Percentiles rank a stretch among this genome's conserved stretches.
These are phyloP conservation scores for Drosophila nannoptera DNA, from an alignment of 1,140 invertebrate species.

Conservation along the genomic window DNA sequence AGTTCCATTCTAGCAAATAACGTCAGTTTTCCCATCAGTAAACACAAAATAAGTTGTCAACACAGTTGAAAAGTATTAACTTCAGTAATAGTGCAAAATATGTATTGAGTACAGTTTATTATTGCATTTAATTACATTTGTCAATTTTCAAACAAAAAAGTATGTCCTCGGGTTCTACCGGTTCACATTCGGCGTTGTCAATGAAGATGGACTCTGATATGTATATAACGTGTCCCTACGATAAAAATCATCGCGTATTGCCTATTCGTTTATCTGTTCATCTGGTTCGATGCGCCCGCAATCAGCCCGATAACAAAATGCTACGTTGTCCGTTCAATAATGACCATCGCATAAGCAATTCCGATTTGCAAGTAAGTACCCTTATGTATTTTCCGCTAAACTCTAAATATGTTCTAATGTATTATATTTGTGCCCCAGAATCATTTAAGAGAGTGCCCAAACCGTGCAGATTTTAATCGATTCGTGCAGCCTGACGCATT, in stretches of 20 bases:
- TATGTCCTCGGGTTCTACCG: too few relatives aligned
- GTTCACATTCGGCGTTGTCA: too few relatives aligned
- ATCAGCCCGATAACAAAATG: not conserved
- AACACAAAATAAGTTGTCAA: too few relatives aligned
- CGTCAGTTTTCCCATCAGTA: too few relatives aligned
- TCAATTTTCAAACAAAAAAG: too few relatives aligned
- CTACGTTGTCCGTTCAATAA: not conserved
- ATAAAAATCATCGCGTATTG: not conserved
- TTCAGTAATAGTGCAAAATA: too few relatives aligned
- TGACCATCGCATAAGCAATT: not conserved
- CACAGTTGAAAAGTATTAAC: too few relatives aligned
- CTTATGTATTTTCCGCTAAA: not conserved
- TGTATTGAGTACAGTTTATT: too few relatives aligned
- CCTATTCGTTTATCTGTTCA: not conserved
- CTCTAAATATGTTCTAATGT: not conserved
- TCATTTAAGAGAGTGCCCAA: not conserved
- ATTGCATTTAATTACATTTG: too few relatives aligned
- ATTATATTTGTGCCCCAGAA: too few relatives aligned
- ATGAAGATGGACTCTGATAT: not conserved
- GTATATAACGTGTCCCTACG: conserved; percentile 6
- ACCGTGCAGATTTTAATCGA: not conserved
- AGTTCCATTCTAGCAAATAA: too few relatives aligned
- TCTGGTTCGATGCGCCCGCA: conserved; percentile 3
- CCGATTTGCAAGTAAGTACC: conserved; percentile 1
- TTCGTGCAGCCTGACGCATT: not conserved